Base-by-base conservation (phyloP, 2,113 vertebrate genomes). In the Athene cunicularia region DNA sequence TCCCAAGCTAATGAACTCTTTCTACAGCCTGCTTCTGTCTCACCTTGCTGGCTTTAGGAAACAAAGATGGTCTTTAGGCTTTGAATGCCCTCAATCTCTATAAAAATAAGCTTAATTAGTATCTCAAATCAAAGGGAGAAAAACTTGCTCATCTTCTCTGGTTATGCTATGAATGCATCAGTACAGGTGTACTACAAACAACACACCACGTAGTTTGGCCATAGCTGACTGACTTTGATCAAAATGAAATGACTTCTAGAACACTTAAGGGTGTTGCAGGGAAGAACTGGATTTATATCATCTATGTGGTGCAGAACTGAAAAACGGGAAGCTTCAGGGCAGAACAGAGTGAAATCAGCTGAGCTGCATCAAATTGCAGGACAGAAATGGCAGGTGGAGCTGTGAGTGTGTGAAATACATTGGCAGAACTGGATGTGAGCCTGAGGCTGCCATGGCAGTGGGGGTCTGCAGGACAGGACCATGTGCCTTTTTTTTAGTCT, bases 91-190 rank as follows among this genome's bases (percentile, higher is more conserved):
- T 82, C 80, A 56, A n/a, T 92, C 58, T 60, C 84, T 89, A 86
- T 91, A 94, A 91, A 97, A 96, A 88, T 63, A 47, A 50, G 62
- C 86, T 94, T 97, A 95, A 94, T 97, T 94, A 83, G 63, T 95
- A 87, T 72, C 91, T 95, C 81, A 73, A 82, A 94, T 95, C 93
- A 94, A 89, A 91, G 53, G 58, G 28, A 70, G 60, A 58, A 93
- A 95, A 95, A 92, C 47, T 53, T 30, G 43, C 47, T 90, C 39
- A 27, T 81, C 73, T 56, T 55, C 64, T 92, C 39, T 72, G 52
- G 39, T 80, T 91, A 53, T 22, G 43, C 80, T 62, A 33, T 67
- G 60, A 89, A 79, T 71, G 39, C 70, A 89, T 84, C 73, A 43
- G 35, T 81, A 87, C 70, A 86, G 86, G 86, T 83, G 64, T 88